Evolutionary conservation across 2,797 vertebrate genomes (phyloP), one percentile per base, ranked within the genome.

Genomic region (Hippoglossus hippoglossus): DNA sequence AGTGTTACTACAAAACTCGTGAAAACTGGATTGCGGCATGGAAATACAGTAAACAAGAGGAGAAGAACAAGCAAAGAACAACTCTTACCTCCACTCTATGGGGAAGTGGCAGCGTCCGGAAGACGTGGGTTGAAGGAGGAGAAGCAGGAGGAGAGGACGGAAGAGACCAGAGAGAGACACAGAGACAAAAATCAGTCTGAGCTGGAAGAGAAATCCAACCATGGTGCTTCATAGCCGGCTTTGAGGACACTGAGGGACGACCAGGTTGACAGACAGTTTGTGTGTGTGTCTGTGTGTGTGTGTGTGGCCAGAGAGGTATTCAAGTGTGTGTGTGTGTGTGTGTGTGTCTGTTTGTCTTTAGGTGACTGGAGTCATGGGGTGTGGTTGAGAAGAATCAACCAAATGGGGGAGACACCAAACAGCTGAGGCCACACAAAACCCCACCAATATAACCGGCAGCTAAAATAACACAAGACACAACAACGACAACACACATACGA

Each of bases 21-120:
- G 3, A 58, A 41, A 21, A 24, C 15, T 28, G 25, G 16, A 6
- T 46, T 26, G 26, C 15, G 53, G 21, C 11, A 24, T 36, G 8
- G 10, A 51, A 36, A 34, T 6, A 51, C 11, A 41, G 39, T 41
- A 12, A 12, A 41, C 44, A 46, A 46, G 36, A 39, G 12, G 11
- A 39, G 10, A 39, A 10, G 16, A 31, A n/a, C 8, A 7, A 6
- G 7, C 24, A 26, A 13, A 25, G 4, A 22, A 4, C 19, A 9
- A 1, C 69, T 79, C 96, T 97, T 97, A 99, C 98, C 97, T 97
- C 97, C 97, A 98, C 84, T 98, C 98, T 99, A 89, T 31, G 2
- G 70, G 89, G 77, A 92, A 94, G 67, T 70, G 70, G 86, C 88
- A 95, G 4, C 74, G 87, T 92, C 89, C 94, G 81, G 84, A 90